Evolutionary conservation across 2,797 vertebrate species (phyloP), one percentile per base, ranked within the genome.

Genomic region (Sus cebifrons): DNA sequence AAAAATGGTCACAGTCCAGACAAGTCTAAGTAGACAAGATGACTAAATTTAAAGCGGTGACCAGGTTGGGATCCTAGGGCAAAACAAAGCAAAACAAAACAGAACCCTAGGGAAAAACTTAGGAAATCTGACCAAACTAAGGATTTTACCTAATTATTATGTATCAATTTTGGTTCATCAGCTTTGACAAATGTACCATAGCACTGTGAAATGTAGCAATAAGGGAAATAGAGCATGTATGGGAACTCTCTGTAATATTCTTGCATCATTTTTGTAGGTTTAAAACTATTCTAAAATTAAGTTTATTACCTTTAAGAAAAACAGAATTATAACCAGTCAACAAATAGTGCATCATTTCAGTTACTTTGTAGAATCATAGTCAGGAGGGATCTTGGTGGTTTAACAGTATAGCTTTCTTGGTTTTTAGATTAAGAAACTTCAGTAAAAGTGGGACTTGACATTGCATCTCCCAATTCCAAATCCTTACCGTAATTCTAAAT

Each of bases 231-330:
- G 14, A 49, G 1, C 16, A 25, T 17, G 29, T 14, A 18, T 4
- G 13, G 60, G 9, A 75, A 5, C 11, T 4, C 4, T 89, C 74
- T 49, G 3, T 21, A 29, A 64, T 5, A 27, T 32, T 81, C 75
- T 81, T 81, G 14, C 0, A 65, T 9, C 9, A 82, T 89, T 87
- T 67, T 11, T 71, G 4, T 27, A 74, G 89, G 79, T 44, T 14
- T 83, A 60, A 79, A 74, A 79, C 27, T 64, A 68, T 25, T 73
- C 40, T 89, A 74, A 73, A 88, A 68, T 65, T 54, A 36, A 79
- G 67, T 68, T 36, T 81, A 89, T 84, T 93, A 79, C 17, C 32
- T 64, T 54, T 40, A 91, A 83, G 54, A 65, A 82, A 79, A 78
- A 25, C 2, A 13, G 44, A 92, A 71, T 62, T 79, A 87, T 29